phyloP scores from a whole-genome alignment of 2,888 invertebrate species.

The Morpho helenor region DNA sequence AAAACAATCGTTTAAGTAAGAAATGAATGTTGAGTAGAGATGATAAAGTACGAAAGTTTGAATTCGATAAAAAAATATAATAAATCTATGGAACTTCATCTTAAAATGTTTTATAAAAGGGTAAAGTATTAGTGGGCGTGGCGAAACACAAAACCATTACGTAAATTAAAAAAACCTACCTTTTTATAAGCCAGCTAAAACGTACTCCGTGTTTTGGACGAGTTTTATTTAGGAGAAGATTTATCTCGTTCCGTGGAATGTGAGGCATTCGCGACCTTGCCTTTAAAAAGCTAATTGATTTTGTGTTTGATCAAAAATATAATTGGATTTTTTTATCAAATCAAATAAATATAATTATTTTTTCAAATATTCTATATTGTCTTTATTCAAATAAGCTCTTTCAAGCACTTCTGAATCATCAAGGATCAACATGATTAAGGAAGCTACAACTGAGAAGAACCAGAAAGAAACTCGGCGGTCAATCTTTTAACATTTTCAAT shows the following conservation, averaged over 20 bases:
- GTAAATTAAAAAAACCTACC: constrained; percentile 31
- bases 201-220: constrained; percentile 23
- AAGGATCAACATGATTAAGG: too few species aligned
- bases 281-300: constrained; percentile 19
- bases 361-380: too few species aligned
- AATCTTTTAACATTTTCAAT: too few species aligned
- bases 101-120: constrained; percentile 15
- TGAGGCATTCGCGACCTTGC: constrained; percentile 23
- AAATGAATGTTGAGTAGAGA: too few species aligned
- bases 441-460: too few species aligned
- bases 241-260: constrained; percentile 21
- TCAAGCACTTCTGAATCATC: too few species aligned
- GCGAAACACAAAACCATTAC: constrained; percentile 26
- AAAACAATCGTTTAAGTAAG: too few species aligned
- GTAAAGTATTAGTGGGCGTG: constrained; percentile 24
- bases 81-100: constrained; percentile 8
- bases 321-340: background rate
- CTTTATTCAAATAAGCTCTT: too few species aligned
- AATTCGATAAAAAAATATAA: constrained; percentile 1
- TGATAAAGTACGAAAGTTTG: background rate
- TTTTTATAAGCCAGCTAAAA: constrained; percentile 29
- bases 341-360: too few species aligned
- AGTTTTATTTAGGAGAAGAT: constrained; percentile 28
- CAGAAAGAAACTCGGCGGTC: too few species aligned
- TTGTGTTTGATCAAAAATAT: constrained; percentile 1